A percentile compares a stretch with the other conserved stretches of the same genome.
Conservation (phyloP, 2,888 invertebrate genomes). For the Agapetus fuscipes region DNA sequence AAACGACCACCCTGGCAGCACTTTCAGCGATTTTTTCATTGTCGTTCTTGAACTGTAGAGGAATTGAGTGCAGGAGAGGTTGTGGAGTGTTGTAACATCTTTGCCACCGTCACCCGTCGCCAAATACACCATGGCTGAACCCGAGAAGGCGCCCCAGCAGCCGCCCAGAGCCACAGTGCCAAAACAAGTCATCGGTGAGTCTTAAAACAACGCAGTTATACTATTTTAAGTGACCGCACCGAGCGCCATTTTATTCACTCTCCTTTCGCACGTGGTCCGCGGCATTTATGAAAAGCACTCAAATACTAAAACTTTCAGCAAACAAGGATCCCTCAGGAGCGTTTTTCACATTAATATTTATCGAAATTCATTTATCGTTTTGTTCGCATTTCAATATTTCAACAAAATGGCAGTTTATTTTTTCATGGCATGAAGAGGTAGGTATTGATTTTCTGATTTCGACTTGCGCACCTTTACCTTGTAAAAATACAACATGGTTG, state of each 20-base stretch:
- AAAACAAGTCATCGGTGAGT: conserved; percentile 84
- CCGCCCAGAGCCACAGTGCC: conserved; percentile 57
- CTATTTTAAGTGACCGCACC: conserved; percentile 1
- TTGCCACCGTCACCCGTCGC: conserved; percentile 62
- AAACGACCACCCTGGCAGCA: background rate
- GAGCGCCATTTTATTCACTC: conserved; percentile 13
- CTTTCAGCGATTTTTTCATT: background rate
- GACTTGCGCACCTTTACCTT: too few species aligned
- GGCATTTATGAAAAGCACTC: too few species aligned
- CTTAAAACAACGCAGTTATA: conserved; percentile 11
- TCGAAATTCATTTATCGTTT: too few species aligned
- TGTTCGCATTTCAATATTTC: too few species aligned
- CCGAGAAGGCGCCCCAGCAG: conserved; percentile 75
- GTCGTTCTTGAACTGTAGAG: conserved; percentile 40
- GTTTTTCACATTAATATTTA: too few species aligned
- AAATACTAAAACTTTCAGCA: too few species aligned
- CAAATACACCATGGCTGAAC: conserved; percentile 91
- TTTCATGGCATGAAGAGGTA: too few species aligned
- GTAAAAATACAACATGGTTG: too few species aligned
- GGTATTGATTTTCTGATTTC: too few species aligned
- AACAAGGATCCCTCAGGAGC: too few species aligned
- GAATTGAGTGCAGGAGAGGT: conserved; percentile 65
- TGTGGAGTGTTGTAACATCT: conserved; percentile 66
- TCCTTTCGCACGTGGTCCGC: conserved; percentile 18
- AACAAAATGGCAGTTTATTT: too few species aligned